These are phyloP conservation scores for Rhinoptilus africanus DNA, from an alignment of 2,113 vertebrate species.

Conservation along the genomic window DNA sequence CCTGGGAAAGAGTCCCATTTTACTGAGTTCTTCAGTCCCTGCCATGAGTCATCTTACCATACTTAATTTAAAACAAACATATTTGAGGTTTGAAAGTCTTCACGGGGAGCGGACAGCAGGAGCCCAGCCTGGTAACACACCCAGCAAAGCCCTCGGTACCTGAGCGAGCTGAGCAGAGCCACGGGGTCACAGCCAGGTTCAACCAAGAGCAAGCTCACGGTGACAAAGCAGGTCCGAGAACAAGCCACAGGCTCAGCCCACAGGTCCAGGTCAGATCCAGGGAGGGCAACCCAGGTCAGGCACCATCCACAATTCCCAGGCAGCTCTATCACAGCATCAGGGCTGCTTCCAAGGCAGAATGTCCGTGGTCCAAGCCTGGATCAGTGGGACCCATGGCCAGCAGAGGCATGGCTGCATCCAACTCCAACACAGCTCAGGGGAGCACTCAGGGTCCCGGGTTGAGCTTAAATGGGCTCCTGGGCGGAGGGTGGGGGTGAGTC, in stretches of 20 bases:
- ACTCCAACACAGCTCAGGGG: fast-evolving
- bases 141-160: neutral
- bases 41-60: neutral
- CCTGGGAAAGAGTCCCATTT: neutral
- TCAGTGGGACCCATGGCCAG: fast-evolving
- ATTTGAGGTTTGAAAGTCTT: neutral
- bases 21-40: neutral
- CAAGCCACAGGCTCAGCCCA: neutral
- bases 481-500: neutral
- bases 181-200: neutral
- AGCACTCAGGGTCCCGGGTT: fast-evolving
- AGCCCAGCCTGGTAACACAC: neutral
- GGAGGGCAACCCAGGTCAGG: neutral
- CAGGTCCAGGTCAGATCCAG: neutral
- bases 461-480: neutral
- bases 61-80: neutral
- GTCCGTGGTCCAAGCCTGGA: fast-evolving
- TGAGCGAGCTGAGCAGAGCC: neutral
- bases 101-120: neutral
- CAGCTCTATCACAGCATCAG: neutral
- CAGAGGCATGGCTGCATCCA: fast-evolving
- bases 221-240: neutral
- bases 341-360: neutral
- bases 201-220: fast-evolving
- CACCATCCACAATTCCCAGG: neutral